Base-by-base conservation (phyloP, 2,888 invertebrate genomes). In the Caenorhabditis sulstoni region DNA sequence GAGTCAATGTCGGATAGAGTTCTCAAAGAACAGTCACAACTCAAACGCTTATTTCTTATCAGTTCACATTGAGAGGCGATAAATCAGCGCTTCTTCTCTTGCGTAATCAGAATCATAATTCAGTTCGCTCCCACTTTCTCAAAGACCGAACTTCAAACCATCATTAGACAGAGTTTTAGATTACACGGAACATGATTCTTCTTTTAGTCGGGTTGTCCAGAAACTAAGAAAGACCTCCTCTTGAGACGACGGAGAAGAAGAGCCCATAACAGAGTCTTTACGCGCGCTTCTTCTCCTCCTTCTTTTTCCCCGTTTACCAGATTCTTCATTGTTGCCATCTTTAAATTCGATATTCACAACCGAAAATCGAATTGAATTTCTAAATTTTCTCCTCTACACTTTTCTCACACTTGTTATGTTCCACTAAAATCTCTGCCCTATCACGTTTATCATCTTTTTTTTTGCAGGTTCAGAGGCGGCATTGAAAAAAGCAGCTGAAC, bases 311-410 rank as follows among this genome's bases (percentile, higher is more conserved):
- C 45, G 9, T 58, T 35, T 22, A 39, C 59, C 47, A 61, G 61
- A 49, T 55, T 67, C 44, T 75, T 41, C 37, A 57, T 75, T 75
- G 61, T 67, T 57, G 67, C 50, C 67, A 39, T 55, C 62, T n/a
- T 67, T 62, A 76, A 76, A 76, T 77, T 77, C 58, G 53, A 70
- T 77, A 77, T 77, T 77, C 67, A 22, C 22, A 29, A 71, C 35
- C 18, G 16, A 37, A 67, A 76, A 58, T 52, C 44, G 29, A 44
- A 68, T 39, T 55, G 49, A 39, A 45, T 50, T 45, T 59, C 50
- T n/a, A n/a, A n/a, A 12, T 44, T 49, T 9, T 44, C 49, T 49
- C 49, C 47, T 39, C 29, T 37, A 47, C 52, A 14, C 55, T 14
- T 62, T 62, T 57, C 50, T 29, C 29, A 29, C 29, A 29, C 29